Conservation (phyloP, 2,797 vertebrate genomes). For the Melanotaenia parkinsoni region DNA sequence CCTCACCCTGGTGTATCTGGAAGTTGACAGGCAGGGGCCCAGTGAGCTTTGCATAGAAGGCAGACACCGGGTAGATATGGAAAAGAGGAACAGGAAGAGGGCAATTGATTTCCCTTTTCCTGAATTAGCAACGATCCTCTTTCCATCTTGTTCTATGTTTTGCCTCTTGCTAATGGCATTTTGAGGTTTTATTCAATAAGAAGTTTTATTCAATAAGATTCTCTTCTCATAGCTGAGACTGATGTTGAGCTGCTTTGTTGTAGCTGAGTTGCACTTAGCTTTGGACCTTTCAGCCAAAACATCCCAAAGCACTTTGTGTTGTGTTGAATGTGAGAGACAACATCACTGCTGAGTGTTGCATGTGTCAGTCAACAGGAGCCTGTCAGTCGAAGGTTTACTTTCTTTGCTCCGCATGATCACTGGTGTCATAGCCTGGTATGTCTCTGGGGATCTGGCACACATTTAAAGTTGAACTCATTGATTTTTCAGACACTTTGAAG, state of each 20-base stretch:
- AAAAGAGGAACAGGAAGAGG: slow-evolving; percentile 41
- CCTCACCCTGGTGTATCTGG: not conserved
- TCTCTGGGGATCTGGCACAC: slow-evolving; percentile 1
- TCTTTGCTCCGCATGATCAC: slow-evolving; percentile 15
- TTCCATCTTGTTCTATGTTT: slow-evolving; percentile 56
- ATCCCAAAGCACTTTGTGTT: slow-evolving; percentile 49
- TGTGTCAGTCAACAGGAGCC: slow-evolving; percentile 32
- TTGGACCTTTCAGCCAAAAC: slow-evolving; percentile 50
- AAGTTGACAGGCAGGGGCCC: slow-evolving; percentile 41
- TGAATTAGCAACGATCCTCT: slow-evolving; percentile 73
- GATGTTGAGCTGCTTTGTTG: slow-evolving; percentile 50
- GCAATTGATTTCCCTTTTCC: slow-evolving; percentile 70
- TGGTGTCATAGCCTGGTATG: slow-evolving; percentile 5
- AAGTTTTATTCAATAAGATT: slow-evolving; percentile 58
- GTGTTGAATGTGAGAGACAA: slow-evolving; percentile 29
- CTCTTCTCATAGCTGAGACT: slow-evolving; percentile 15
- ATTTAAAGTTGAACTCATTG: slow-evolving; percentile 15
- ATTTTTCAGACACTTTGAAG: slow-evolving; percentile 22
- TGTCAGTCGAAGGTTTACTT: slow-evolving; percentile 10
- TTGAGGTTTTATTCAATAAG: slow-evolving; percentile 65
- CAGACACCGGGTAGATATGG: slow-evolving; percentile 22
- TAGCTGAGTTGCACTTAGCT: slow-evolving; percentile 41
- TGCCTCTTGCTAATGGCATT: slow-evolving; percentile 62
- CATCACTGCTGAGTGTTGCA: not conserved
- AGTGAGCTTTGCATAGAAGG: slow-evolving; percentile 19